Conservation (phyloP, 2,888 invertebrate genomes). For the Stenichneumon culpator region DNA sequence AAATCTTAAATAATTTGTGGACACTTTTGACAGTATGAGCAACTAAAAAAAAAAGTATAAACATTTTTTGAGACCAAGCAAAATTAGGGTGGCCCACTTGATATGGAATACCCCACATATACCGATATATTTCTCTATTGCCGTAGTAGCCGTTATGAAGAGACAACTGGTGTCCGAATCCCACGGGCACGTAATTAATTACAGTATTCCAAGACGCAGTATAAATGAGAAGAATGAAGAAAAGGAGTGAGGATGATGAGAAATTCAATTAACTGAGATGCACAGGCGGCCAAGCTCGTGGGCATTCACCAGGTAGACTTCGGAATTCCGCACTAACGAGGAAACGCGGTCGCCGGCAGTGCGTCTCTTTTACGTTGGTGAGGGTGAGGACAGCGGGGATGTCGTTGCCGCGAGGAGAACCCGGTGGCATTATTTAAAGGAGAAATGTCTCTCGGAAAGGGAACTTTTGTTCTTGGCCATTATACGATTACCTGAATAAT, state of each 20-base stretch:
- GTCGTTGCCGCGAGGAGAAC: constrained; percentile 7
- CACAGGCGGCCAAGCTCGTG: constrained; percentile 26
- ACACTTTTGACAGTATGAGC: too few species aligned
- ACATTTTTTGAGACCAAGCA: too few species aligned
- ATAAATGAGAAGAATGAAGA: constrained; percentile 1
- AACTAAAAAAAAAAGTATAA: too few species aligned
- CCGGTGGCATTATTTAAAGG: constrained; percentile 43
- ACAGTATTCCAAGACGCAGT: not conserved
- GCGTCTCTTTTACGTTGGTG: constrained; percentile 23
- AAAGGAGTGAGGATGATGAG: constrained; percentile 6
- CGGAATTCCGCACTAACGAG: constrained; percentile 62
- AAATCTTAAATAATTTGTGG: too few species aligned
- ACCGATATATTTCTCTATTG: not conserved
- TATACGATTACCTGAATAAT: constrained; percentile 54
- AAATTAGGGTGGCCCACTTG: too few species aligned
- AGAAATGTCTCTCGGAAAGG: constrained; percentile 46
- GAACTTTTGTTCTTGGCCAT: constrained; percentile 50
- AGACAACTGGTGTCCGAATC: not conserved
- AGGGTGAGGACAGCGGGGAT: constrained; percentile 14
- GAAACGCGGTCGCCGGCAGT: constrained; percentile 38
- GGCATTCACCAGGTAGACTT: constrained; percentile 63
- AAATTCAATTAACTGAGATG: constrained; percentile 68
- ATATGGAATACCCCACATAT: too few species aligned
- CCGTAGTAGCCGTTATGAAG: not conserved
- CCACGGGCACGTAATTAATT: not conserved